Conservation (phyloP, 2,113 vertebrate genomes). For the Pungitius pungitius region DNA sequence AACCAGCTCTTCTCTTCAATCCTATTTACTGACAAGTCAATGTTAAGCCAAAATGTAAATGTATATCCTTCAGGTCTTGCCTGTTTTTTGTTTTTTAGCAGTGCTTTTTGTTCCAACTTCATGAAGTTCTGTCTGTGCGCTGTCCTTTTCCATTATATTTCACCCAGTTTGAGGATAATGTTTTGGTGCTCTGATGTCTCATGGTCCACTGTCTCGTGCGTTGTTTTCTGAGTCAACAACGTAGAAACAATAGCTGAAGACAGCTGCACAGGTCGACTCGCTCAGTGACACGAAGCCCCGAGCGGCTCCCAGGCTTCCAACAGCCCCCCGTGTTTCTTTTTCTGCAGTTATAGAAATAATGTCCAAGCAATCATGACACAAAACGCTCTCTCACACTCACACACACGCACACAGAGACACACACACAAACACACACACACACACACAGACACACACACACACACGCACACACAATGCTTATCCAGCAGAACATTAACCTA, state of each 20-base stretch:
- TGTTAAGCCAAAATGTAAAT: background rate
- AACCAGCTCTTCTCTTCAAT: background rate
- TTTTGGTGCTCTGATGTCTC: conserved; percentile 34
- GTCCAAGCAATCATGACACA: conserved; percentile 47
- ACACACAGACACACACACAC: conserved; percentile 24
- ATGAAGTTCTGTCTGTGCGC: background rate
- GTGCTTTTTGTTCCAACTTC: conserved; percentile 8
- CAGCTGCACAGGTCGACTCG: conserved; percentile 69
- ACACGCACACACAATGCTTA: conserved; percentile 61
- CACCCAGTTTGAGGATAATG: conserved; percentile 11
- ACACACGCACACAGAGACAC: conserved; percentile 33
- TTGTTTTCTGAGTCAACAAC: conserved; percentile 52
- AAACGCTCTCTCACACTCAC: conserved; percentile 9
- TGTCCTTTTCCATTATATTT: background rate
- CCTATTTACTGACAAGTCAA: background rate
- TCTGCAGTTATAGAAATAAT: conserved; percentile 62
- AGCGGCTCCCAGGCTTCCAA: conserved; percentile 72
- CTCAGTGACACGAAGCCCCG: conserved; percentile 65
- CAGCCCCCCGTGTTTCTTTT: conserved; percentile 61
- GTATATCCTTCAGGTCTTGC: too few species aligned
- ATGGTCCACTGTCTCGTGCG: conserved; percentile 50
- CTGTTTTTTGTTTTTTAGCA: background rate
- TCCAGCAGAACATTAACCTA: conserved; percentile 74
- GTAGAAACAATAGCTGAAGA: conserved; percentile 69
- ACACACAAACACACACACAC: conserved; percentile 13